Evolutionary conservation across 2,113 vertebrate genomes (phyloP).

Genomic region (Rhinopomastus cyanomelas): DNA sequence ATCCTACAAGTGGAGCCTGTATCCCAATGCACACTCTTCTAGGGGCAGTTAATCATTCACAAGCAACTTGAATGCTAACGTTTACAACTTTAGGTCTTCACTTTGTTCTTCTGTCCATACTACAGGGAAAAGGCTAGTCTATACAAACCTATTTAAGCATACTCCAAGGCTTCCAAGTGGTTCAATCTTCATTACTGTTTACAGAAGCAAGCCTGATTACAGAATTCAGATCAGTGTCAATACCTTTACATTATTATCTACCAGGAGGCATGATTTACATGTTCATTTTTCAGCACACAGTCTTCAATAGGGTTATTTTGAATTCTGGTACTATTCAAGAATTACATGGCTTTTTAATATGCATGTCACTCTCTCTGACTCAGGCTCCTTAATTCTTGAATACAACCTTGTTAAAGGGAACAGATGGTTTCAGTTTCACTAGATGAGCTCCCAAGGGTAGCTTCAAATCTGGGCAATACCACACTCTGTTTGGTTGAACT

Average conservation of each 20-base stretch:
- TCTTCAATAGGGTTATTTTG: conserved; percentile 9
- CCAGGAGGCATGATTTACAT: not conserved
- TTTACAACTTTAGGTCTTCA: not conserved
- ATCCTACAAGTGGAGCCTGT: not conserved
- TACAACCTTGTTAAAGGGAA: conserved; percentile 49
- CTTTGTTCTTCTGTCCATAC: not conserved
- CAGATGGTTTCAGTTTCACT: conserved; percentile 60
- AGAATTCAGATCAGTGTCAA: not conserved
- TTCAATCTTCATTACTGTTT: not conserved
- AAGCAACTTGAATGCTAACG: not conserved
- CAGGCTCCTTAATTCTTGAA: conserved; percentile 47
- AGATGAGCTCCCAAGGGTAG: conserved; percentile 36
- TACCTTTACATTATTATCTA: not conserved
- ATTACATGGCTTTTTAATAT: conserved; percentile 39
- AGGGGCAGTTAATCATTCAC: not conserved
- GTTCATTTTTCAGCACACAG: not conserved
- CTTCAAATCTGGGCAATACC: conserved; percentile 1
- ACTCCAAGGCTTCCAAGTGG: not conserved
- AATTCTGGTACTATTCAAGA: not conserved
- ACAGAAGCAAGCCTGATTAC: not conserved
- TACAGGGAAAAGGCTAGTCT: not conserved
- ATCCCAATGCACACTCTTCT: not conserved
- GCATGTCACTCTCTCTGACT: conserved; percentile 29
- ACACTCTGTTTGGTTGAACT: not conserved
- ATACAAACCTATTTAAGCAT: not conserved